A percentile compares a stretch with the other conserved stretches of the same genome.
Evolutionary conservation across 2,888 invertebrate genomes (phyloP).

Genomic region (Biston stratarius): DNA sequence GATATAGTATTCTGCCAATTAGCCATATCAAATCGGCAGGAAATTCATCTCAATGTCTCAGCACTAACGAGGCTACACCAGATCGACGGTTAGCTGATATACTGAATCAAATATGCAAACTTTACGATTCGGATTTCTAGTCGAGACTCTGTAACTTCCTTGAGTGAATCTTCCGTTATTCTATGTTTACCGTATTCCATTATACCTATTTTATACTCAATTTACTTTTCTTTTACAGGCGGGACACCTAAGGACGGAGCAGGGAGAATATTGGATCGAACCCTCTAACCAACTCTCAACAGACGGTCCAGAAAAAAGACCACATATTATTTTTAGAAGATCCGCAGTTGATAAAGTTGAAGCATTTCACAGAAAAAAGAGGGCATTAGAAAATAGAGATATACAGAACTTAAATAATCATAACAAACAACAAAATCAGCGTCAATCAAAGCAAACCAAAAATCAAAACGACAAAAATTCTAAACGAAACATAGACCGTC

Average conservation of each 20-base stretch:
- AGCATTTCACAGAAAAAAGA: conserved; percentile 73
- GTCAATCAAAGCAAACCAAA: conserved; percentile 6
- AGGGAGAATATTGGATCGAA: conserved; percentile 91
- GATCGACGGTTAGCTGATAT: conserved; percentile 35
- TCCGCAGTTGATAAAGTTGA: conserved; percentile 86
- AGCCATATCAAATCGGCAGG: conserved; percentile 46
- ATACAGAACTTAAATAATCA: conserved; percentile 69
- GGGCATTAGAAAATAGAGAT: conserved; percentile 61
- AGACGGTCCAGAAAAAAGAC: conserved; percentile 77
- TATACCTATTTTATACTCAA: neutral
- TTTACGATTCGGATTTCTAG: conserved; percentile 18
- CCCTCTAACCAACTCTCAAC: conserved; percentile 86
- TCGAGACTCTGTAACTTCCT: conserved; percentile 1
- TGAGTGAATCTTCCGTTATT: neutral
- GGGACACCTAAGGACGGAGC: conserved; percentile 88
- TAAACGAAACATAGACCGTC: conserved; percentile 74
- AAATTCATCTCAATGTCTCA: conserved; percentile 48
- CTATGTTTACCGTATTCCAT: neutral
- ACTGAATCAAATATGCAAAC: conserved; percentile 30
- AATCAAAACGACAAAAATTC: conserved; percentile 57
- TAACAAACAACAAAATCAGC: conserved; percentile 74
- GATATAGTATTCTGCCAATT: conserved; percentile 49
- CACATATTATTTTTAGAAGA: conserved; percentile 89
- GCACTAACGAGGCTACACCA: conserved; percentile 46
- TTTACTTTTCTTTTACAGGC: conserved; percentile 77